phyloP scores from a whole-genome alignment of 2,797 vertebrate genomes.

The Lutjanus argentimaculatus region DNA sequence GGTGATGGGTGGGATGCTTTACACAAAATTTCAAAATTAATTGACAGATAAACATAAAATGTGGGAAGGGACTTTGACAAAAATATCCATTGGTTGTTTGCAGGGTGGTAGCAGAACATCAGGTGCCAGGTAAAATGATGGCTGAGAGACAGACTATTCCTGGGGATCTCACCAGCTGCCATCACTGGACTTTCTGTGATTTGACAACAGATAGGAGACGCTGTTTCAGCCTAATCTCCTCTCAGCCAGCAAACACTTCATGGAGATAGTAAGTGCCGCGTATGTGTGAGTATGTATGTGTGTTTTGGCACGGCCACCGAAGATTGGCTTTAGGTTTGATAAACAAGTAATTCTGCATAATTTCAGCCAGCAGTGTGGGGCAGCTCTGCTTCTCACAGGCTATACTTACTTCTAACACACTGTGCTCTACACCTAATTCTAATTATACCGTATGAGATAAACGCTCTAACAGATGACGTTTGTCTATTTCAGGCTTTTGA shows the following conservation, averaged over 20 bases:
- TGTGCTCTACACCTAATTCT: conserved; percentile 28
- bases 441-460: conserved; percentile 8
- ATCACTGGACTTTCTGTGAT: conserved; percentile 45
- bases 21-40: conserved; percentile 31
- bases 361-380: conserved; percentile 31
- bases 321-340: conserved; percentile 51
- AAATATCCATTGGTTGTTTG: conserved; percentile 30
- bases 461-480: conserved; percentile 10
- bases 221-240: conserved; percentile 51
- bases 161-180: conserved; percentile 59
- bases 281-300: conserved; percentile 11
- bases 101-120: conserved; percentile 20
- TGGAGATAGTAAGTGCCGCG: conserved; percentile 31
- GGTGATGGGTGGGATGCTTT: not conserved
- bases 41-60: conserved; percentile 33
- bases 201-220: conserved; percentile 44
- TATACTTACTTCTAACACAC: conserved; percentile 29
- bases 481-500: conserved; percentile 15
- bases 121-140: conserved; percentile 38
- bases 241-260: conserved; percentile 37
- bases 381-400: conserved; percentile 23
- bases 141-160: conserved; percentile 39
- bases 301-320: conserved; percentile 38
- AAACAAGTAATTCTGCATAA: conserved; percentile 44
- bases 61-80: conserved; percentile 25